Evolutionary conservation across 2,797 vertebrate genomes (phyloP).

Genomic region (Pseudopleuronectes americanus): DNA sequence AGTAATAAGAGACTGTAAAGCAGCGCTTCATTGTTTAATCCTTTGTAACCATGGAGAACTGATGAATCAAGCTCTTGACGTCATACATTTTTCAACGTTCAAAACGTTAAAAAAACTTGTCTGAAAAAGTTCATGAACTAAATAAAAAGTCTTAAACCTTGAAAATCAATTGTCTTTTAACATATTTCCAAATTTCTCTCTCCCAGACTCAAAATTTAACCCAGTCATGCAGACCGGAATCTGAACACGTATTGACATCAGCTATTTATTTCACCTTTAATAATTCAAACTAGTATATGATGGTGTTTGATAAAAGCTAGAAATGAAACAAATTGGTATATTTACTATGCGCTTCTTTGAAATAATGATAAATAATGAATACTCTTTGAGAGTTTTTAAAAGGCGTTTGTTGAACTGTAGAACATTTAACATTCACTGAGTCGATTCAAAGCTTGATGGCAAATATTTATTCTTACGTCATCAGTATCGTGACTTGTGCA

Average conservation of each 20-base stretch:
- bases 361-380: background rate
- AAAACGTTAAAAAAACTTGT: background rate
- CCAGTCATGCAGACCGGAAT: background rate
- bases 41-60: background rate
- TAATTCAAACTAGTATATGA: background rate
- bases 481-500: constrained; percentile 2
- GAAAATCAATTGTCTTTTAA: constrained; percentile 9
- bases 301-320: background rate
- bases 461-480: constrained; percentile 1
- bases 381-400: background rate
- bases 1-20: background rate
- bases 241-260: constrained; percentile 31
- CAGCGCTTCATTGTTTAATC: background rate
- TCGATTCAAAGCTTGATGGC: constrained; percentile 5
- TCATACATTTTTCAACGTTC: no score
- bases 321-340: background rate
- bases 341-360: background rate
- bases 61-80: background rate
- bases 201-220: background rate
- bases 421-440: constrained; percentile 10
- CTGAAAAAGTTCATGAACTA: background rate
- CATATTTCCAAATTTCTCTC: background rate
- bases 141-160: background rate
- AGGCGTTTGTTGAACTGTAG: background rate
- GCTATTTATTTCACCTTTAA: constrained; percentile 21